Conservation (phyloP, 2,113 vertebrate genomes). For the Ranitomeya variabilis region DNA sequence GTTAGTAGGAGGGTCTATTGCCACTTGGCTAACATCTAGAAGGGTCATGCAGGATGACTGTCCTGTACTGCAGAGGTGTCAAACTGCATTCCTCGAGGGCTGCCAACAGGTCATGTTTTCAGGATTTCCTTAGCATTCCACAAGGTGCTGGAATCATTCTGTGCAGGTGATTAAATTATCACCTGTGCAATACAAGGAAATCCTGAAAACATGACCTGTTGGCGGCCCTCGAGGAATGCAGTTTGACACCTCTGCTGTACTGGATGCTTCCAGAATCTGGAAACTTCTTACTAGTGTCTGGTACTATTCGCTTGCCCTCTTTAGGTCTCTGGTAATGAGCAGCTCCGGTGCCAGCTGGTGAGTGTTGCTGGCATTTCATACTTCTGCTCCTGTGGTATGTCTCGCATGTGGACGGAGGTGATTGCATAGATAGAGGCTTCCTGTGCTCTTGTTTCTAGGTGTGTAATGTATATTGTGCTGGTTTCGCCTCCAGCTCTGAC, state of each 20-base stretch:
- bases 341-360: not conserved
- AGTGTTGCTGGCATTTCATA: not conserved
- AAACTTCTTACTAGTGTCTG: not conserved
- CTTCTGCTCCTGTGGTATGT: not conserved
- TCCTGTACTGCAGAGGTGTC: not conserved
- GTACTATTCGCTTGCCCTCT: not conserved
- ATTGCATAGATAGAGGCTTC: constrained; percentile 8
- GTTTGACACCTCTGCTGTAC: too few relatives aligned
- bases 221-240: too few relatives aligned
- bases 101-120: too few relatives aligned
- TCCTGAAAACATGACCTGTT: too few relatives aligned
- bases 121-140: too few relatives aligned
- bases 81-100: too few relatives aligned
- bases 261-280: not conserved
- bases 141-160: too few relatives aligned
- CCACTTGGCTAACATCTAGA: not conserved
- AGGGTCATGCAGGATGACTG: not conserved
- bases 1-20: not conserved
- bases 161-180: too few relatives aligned
- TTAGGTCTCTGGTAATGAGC: not conserved
- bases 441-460: not conserved
- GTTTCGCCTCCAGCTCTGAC: not conserved
- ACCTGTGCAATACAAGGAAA: too few relatives aligned
- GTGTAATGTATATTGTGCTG: not conserved
- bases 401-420: not conserved